Percentiles rank a stretch among this genome's conserved stretches.
Conservation (phyloP, 2,113 vertebrate genomes). For the Cephalopholis sonnerati region DNA sequence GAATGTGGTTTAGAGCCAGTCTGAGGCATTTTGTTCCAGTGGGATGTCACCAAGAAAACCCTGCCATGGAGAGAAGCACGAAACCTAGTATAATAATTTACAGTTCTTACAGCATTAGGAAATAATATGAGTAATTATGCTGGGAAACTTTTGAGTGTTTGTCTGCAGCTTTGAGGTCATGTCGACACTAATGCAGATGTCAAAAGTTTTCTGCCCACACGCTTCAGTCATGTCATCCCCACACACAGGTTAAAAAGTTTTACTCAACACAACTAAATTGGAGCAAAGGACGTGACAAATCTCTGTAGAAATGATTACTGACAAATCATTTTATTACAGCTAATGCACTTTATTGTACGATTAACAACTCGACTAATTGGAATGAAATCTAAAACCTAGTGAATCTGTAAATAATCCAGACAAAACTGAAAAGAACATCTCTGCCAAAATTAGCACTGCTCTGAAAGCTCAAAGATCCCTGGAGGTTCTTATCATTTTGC, state of each 20-base stretch:
- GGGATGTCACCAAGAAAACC: not conserved
- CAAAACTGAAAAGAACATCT: constrained; percentile 15
- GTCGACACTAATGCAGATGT: not conserved
- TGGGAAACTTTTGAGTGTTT: not conserved
- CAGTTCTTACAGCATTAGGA: not conserved
- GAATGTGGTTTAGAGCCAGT: not conserved
- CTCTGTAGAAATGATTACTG: not conserved
- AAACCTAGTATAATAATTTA: not conserved
- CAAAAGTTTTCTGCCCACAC: not conserved
- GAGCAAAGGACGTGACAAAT: not conserved
- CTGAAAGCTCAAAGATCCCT: constrained; percentile 36
- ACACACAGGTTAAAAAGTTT: not conserved
- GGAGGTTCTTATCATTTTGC: constrained; percentile 43
- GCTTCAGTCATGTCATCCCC: not conserved
- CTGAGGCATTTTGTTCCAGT: not conserved
- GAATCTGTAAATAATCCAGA: not conserved
- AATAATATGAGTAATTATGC: too few relatives aligned
- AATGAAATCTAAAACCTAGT: not conserved
- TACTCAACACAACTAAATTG: not conserved
- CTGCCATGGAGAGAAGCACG: not conserved
- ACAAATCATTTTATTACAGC: not conserved
- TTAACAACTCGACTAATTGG: not conserved
- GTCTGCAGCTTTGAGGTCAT: not conserved
- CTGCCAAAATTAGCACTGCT: constrained; percentile 21
- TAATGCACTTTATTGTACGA: not conserved